Evolutionary conservation across 1,140 invertebrate genomes (phyloP).

Genomic region (Uloborus diversus): DNA sequence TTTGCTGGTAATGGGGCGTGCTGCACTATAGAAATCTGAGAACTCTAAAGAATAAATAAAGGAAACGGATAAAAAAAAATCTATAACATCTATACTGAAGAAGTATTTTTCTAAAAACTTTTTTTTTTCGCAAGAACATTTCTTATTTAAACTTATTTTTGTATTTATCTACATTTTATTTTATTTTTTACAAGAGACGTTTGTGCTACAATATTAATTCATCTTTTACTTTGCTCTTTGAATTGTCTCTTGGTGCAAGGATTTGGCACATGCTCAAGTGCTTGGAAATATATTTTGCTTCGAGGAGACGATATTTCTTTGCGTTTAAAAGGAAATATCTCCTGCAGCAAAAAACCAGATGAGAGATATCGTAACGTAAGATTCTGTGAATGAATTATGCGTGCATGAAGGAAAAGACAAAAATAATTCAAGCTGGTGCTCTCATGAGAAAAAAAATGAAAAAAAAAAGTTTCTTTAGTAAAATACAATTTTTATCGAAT

Average conservation of each 20-base stretch:
- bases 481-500: too few species aligned
- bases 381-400: too few species aligned
- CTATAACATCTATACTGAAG: not conserved
- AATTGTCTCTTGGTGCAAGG: slow-evolving; percentile 41
- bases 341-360: too few species aligned
- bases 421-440: too few species aligned
- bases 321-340: too few species aligned
- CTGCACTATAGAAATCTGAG: slow-evolving; percentile 41
- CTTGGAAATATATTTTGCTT: slow-evolving; percentile 16
- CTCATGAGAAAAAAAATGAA: too few species aligned
- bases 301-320: too few species aligned
- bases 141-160: slow-evolving; percentile 4
- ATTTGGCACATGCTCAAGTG: slow-evolving; percentile 42
- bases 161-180: not conserved
- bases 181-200: not conserved
- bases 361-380: too few species aligned
- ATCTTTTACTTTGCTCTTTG: not conserved
- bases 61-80: slow-evolving; percentile 10
- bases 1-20: slow-evolving; percentile 33
- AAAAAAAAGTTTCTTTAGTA: too few species aligned
- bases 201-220: not conserved
- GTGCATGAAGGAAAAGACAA: too few species aligned
- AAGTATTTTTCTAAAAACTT: not conserved
- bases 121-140: too few species aligned
- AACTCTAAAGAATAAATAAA: not conserved